Evolutionary conservation across 2,113 vertebrate species (phyloP).

Genomic region (Erythrocercus mccallii): DNA sequence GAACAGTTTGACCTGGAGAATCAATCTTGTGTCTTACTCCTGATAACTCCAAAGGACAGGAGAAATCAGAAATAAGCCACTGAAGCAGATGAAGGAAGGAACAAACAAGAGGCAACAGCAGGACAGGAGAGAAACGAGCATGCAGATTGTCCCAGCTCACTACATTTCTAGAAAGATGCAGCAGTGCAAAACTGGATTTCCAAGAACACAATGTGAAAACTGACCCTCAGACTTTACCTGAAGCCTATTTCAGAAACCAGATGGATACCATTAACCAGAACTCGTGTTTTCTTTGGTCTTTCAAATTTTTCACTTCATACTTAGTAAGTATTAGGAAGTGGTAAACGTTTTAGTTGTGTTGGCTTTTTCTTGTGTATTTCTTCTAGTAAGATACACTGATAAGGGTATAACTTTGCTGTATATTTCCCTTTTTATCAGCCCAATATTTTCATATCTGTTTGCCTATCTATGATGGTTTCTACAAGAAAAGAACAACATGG

Average conservation of each 20-base stretch:
- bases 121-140: neutral
- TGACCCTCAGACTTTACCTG: neutral
- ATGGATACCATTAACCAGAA: neutral
- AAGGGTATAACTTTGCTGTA: neutral
- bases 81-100: neutral
- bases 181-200: slow-evolving; percentile 5
- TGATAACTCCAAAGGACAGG: slow-evolving; percentile 47
- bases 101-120: neutral
- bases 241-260: neutral
- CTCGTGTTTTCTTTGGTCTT: neutral
- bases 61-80: slow-evolving; percentile 38
- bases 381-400: neutral
- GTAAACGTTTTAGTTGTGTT: neutral
- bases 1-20: slow-evolving; percentile 48
- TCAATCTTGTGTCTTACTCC: slow-evolving; percentile 57
- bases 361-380: neutral
- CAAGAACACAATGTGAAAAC: neutral
- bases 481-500: neutral
- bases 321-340: neutral
- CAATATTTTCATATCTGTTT: neutral
- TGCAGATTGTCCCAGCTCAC: neutral
- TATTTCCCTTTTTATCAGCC: neutral
- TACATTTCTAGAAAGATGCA: slow-evolving; percentile 6
- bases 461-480: neutral
- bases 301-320: neutral